Conservation (phyloP, 2,888 invertebrate genomes). For the Tiliacea aurago region DNA sequence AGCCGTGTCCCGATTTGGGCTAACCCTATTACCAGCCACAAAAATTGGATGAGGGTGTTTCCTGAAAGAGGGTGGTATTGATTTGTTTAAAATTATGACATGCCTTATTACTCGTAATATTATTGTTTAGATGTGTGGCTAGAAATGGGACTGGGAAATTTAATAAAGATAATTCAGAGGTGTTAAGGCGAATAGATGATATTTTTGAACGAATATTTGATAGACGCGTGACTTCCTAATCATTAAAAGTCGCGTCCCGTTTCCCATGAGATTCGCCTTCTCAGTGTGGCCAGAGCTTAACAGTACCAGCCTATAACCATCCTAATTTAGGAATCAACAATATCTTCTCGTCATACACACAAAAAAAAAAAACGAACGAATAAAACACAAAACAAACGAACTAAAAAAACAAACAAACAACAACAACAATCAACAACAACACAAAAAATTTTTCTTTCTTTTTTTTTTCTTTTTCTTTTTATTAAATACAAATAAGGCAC, state of each 20-base stretch:
- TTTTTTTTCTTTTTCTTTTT: too few relatives aligned
- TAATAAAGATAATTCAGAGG: background rate
- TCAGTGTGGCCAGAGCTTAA: too few relatives aligned
- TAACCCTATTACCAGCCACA: background rate
- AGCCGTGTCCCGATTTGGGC: background rate
- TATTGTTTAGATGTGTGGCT: background rate
- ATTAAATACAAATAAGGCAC: background rate
- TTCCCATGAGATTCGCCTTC: too few relatives aligned
- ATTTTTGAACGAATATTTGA: too few relatives aligned
- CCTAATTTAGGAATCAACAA: background rate
- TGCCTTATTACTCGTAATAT: background rate
- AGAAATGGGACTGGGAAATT: background rate
- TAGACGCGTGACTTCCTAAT: too few relatives aligned
- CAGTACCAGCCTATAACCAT: background rate
- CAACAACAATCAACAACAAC: too few relatives aligned
- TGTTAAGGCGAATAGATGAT: background rate
- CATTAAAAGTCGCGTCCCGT: background rate
- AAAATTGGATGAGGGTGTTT: constrained; percentile 12
- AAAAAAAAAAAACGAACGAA: too few relatives aligned
- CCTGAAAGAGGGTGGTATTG: background rate
- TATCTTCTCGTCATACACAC: too few relatives aligned
- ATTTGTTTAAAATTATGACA: background rate
- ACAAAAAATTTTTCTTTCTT: too few relatives aligned
- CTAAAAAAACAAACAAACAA: too few relatives aligned
- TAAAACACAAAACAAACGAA: too few relatives aligned